Conservation (phyloP, 2,113 vertebrate species). For the Delphinus delphis region DNA sequence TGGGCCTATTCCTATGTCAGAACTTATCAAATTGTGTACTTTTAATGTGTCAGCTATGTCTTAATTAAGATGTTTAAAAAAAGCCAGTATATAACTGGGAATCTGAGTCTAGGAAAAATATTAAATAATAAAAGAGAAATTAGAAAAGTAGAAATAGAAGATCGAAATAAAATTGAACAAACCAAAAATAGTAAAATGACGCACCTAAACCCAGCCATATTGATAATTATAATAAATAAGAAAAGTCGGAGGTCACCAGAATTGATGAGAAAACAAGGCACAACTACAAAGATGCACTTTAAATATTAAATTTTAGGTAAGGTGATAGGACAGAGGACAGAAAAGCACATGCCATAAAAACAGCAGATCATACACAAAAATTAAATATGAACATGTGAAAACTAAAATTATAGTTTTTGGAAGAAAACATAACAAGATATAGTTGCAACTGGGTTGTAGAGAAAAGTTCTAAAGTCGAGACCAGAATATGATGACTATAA, state of each 20-base stretch:
- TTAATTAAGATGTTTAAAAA: background rate
- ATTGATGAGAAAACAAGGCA: background rate
- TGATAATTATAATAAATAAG: background rate
- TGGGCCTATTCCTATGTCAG: background rate
- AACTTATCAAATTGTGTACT: background rate
- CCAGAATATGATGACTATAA: background rate
- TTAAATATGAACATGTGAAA: background rate
- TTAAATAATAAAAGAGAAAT: background rate
- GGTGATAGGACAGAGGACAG: background rate
- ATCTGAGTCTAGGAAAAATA: background rate
- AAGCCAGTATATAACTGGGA: background rate
- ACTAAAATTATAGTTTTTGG: background rate
- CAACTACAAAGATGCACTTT: background rate
- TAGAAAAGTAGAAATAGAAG: background rate
- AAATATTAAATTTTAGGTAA: background rate
- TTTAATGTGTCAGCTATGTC: background rate
- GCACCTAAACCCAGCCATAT: background rate
- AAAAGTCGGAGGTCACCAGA: background rate
- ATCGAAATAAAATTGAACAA: background rate
- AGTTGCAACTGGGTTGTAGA: background rate
- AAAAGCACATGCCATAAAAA: background rate
- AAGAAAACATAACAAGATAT: background rate
- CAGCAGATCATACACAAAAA: background rate
- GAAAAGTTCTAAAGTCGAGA: background rate
- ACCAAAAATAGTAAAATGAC: background rate